phyloP scores from a whole-genome alignment of 2,888 invertebrate species.

The Diogma glabrata region DNA sequence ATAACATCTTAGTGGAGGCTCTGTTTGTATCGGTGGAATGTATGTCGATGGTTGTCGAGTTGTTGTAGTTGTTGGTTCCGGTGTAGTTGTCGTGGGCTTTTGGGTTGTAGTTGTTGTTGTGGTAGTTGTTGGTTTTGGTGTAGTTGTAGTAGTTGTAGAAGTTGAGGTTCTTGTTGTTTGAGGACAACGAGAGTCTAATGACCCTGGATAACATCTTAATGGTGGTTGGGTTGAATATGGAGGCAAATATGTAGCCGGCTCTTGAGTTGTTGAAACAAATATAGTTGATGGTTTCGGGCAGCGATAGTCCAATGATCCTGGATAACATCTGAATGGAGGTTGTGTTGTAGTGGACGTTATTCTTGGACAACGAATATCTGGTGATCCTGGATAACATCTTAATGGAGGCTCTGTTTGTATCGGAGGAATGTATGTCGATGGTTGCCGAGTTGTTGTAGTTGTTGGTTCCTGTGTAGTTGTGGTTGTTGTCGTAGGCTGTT shows the following conservation, averaged over 20 bases:
- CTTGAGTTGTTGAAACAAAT: constrained; percentile 19
- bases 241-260: background rate
- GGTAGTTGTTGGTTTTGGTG: constrained; percentile 10
- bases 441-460: constrained; percentile 18
- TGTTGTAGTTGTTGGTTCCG: constrained; percentile 16
- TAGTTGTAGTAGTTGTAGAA: constrained; percentile 15
- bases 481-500: constrained; percentile 21
- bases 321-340: constrained; percentile 2
- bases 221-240: constrained; percentile 20
- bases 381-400: constrained; percentile 23
- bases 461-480: background rate
- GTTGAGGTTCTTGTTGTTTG: too few species aligned
- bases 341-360: background rate
- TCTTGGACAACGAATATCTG: constrained; percentile 5
- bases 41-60: constrained; percentile 12
- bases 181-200: constrained; percentile 26
- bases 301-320: background rate
- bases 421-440: constrained; percentile 18
- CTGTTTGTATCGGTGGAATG: constrained; percentile 12
- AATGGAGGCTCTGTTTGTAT: constrained; percentile 10
- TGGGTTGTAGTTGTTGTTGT: background rate
- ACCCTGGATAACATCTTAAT: constrained; percentile 23
- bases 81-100: background rate
- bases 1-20: too few species aligned
- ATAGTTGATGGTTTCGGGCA: constrained; percentile 12